Conservation (phyloP, 2,797 vertebrate species). For the Periparus ater region DNA sequence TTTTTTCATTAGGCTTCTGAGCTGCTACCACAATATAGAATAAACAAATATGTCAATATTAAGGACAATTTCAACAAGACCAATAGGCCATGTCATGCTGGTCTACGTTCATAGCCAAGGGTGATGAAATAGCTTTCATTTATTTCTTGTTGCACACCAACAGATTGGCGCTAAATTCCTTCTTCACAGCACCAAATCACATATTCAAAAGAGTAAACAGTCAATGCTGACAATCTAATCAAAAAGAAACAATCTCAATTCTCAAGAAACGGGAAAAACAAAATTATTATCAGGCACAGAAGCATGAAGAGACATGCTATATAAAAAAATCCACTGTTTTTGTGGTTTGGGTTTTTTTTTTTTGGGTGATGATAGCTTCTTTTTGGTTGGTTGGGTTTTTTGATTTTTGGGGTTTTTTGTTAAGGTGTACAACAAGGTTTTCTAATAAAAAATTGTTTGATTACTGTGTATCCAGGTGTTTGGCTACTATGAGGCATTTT, state of each 20-base stretch:
- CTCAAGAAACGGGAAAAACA: background rate
- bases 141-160: background rate
- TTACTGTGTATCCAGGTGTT: background rate
- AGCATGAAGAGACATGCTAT: background rate
- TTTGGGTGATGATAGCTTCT: fast-evolving
- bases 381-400: background rate
- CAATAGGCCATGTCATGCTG: background rate
- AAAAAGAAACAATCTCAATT: background rate
- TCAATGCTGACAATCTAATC: background rate
- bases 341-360: background rate
- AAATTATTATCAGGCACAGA: background rate
- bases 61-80: background rate
- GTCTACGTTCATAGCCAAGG: background rate
- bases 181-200: background rate
- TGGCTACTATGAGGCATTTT: background rate
- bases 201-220: background rate
- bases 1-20: background rate
- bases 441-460: background rate
- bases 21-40: background rate
- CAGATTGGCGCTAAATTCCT: background rate
- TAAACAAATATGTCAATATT: background rate
- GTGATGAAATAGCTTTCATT: background rate
- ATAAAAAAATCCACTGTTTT: background rate
- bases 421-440: background rate
- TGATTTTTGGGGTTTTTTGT: fast-evolving